Conservation (phyloP, 1,140 invertebrate species). For the Pantala flavescens region DNA sequence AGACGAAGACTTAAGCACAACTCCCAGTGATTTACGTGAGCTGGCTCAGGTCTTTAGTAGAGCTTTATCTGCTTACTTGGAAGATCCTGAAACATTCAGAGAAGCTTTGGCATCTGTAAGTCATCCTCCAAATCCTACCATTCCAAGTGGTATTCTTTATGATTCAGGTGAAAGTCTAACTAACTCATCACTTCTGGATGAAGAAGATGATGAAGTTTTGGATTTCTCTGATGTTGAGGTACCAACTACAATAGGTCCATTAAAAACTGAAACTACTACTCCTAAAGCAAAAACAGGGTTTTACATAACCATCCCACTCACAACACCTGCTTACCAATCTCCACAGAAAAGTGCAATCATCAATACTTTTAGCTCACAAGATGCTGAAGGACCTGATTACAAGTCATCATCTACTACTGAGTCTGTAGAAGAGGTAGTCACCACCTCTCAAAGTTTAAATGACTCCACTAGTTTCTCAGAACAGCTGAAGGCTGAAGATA, state of each 20-base stretch:
- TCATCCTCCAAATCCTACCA: slow-evolving; percentile 61
- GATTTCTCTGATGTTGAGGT: slow-evolving; percentile 55
- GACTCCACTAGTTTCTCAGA: no score
- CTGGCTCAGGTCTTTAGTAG: slow-evolving; percentile 72
- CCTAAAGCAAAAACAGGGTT: background rate
- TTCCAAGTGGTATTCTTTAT: slow-evolving; percentile 21
- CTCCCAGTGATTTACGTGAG: slow-evolving; percentile 46
- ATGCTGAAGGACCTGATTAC: background rate
- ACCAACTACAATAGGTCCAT: background rate
- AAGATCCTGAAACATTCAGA: slow-evolving; percentile 66
- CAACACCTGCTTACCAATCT: background rate
- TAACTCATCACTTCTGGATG: slow-evolving; percentile 22
- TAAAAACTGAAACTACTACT: background rate
- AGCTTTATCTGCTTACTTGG: slow-evolving; percentile 65
- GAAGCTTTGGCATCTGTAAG: slow-evolving; percentile 55
- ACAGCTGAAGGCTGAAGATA: no score
- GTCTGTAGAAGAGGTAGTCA: no score
- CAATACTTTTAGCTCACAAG: background rate
- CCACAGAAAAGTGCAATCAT: background rate
- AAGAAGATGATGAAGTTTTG: slow-evolving; percentile 59
- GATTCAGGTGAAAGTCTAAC: slow-evolving; percentile 26
- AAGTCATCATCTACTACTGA: no score
- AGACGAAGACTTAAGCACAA: background rate
- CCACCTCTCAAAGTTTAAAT: no score
- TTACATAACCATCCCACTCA: background rate